Evolutionary conservation across 2,888 invertebrate species (phyloP).

Genomic region (Osmoderma eremita): DNA sequence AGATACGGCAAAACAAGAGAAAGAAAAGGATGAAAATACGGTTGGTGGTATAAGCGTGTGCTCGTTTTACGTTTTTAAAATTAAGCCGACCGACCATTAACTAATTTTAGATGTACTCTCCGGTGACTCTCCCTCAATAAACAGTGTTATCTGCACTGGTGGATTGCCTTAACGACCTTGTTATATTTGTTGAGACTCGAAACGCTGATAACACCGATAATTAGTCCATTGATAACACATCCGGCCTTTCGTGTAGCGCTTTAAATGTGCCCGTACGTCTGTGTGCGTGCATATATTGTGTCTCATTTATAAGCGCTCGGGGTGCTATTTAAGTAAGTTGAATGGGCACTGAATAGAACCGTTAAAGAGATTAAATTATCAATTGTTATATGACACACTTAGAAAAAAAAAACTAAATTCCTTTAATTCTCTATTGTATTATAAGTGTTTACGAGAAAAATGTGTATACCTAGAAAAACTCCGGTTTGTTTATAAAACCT

Average conservation of each 20-base stretch:
- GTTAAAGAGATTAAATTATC: constrained; percentile 20
- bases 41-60: too few relatives aligned
- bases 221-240: constrained; percentile 51
- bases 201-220: constrained; percentile 48
- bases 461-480: too few relatives aligned
- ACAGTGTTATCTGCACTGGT: constrained; percentile 37
- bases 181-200: constrained; percentile 48
- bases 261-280: neutral
- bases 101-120: constrained; percentile 37
- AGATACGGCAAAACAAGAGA: neutral
- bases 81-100: constrained; percentile 35
- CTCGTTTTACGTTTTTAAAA: constrained; percentile 24
- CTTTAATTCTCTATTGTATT: too few relatives aligned
- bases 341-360: constrained; percentile 20
- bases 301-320: neutral
- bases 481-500: too few relatives aligned
- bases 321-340: constrained; percentile 20
- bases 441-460: too few relatives aligned
- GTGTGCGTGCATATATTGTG: too few relatives aligned
- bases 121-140: constrained; percentile 38
- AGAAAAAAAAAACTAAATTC: too few relatives aligned
- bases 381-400: constrained; percentile 22
- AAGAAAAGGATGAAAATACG: neutral
- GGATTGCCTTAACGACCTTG: constrained; percentile 48
- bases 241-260: constrained; percentile 46